Base-by-base conservation (phyloP, 2,113 vertebrate genomes). In the Callorhinus ursinus region DNA sequence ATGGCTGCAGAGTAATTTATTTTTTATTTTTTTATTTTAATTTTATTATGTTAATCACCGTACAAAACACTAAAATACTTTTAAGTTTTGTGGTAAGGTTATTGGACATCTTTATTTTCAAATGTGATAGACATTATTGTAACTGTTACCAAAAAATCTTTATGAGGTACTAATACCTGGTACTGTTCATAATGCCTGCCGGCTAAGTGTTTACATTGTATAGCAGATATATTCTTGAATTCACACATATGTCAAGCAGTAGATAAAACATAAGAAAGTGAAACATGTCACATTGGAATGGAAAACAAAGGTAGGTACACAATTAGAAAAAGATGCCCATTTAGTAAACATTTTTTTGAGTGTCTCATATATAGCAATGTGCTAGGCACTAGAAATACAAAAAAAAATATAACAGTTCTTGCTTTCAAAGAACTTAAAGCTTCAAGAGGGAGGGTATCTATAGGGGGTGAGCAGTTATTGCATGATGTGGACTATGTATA, bases 71-170 rank as follows among this genome's bases (percentile, higher is more conserved):
- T 79, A 53, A 69, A 77, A 55, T 36, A n/a, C 53, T 88, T 82
- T 28, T 49, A 87, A 86, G 8, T 71, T 59, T 94, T 42, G 8
- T 86, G 67, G 7, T 82, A 61, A 95, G 39, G 28, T 72, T 87
- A 72, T 86, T 87, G 87, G 88, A 36, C n/a, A 90, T 93, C 61
- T 97, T 93, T 92, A 84, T 92, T 94, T 90, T 92, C 33, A 91
- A 69, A 67, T 87, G 28, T 59, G 26, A 67, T 79, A 88, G 49
- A 31, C 19, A 42, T 83, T 77, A 59, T 95, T 92, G 4, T 83
- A 95, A 87, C 57, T 89, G 61, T 87, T 49, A 86, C 42, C 19
- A 26, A 80, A 81, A 92, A 39, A 92, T 46, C 28, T 79, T 88
- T 77, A 22, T 89, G 46, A 87, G 31, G 8, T 33, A 82, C 65